Evolutionary conservation across 2,797 vertebrate genomes (phyloP).

Genomic region (Octomys mimax): DNA sequence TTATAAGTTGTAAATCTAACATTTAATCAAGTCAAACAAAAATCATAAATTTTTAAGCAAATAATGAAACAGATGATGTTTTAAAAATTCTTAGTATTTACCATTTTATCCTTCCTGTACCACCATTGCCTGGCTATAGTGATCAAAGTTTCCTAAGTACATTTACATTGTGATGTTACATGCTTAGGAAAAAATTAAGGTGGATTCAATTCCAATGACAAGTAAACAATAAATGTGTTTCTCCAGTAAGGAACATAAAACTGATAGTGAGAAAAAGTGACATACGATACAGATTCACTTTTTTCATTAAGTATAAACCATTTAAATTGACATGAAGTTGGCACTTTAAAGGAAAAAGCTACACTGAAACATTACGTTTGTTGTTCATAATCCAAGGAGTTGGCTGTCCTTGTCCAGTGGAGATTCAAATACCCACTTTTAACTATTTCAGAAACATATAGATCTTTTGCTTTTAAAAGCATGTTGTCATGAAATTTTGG

Average conservation of each 20-base stretch:
- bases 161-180: neutral
- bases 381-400: neutral
- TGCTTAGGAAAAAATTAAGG: neutral
- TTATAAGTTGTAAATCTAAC: neutral
- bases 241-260: neutral
- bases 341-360: neutral
- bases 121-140: neutral
- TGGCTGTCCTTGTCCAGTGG: neutral
- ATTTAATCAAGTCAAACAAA: neutral
- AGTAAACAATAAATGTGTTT: neutral
- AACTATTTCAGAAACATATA: constrained; percentile 16
- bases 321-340: neutral
- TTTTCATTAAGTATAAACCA: constrained; percentile 13
- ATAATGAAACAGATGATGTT: neutral
- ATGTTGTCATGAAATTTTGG: neutral
- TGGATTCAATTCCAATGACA: neutral
- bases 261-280: neutral
- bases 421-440: neutral
- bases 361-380: constrained; percentile 11
- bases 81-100: neutral
- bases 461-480: neutral
- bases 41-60: neutral
- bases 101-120: neutral
- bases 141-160: neutral
- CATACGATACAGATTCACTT: neutral